Conservation (phyloP, 2,888 invertebrate genomes). For the Tinea semifulvella region DNA sequence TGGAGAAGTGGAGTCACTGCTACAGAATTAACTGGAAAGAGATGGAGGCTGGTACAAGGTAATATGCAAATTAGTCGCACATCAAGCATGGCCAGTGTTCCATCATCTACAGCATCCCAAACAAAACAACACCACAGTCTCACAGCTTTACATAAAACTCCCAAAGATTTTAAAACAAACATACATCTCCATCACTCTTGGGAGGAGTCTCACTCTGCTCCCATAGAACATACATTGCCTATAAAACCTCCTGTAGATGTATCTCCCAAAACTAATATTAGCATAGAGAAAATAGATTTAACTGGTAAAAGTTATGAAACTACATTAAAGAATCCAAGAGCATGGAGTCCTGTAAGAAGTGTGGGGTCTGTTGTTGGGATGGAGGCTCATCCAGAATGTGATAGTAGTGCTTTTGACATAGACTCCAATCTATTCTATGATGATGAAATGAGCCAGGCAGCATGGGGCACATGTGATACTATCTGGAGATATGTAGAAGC, state of each 20-base stretch:
- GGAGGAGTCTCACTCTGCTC: conserved; percentile 80
- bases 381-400: conserved; percentile 87
- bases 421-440: conserved; percentile 84
- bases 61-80: conserved; percentile 85
- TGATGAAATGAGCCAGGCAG: conserved; percentile 77
- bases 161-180: conserved; percentile 52
- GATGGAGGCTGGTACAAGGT: conserved; percentile 84
- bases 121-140: conserved; percentile 78
- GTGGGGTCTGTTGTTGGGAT: conserved; percentile 86
- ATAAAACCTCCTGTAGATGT: conserved; percentile 41
- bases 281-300: conserved; percentile 59
- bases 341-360: conserved; percentile 89
- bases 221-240: conserved; percentile 74
- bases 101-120: conserved; percentile 67
- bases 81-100: conserved; percentile 80
- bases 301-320: conserved; percentile 75
- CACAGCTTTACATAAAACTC: conserved; percentile 49
- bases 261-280: conserved; percentile 37
- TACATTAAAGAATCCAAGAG: conserved; percentile 80
- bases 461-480: conserved; percentile 83
- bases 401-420: conserved; percentile 82
- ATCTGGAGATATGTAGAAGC: conserved; percentile 84
- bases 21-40: conserved; percentile 84
- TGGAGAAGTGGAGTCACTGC: conserved; percentile 79
- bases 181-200: conserved; percentile 68